These are phyloP conservation scores for Holothuria leucospilota DNA, from an alignment of 53 echinoderm and acorn worm genomes.

Conservation along the genomic window DNA sequence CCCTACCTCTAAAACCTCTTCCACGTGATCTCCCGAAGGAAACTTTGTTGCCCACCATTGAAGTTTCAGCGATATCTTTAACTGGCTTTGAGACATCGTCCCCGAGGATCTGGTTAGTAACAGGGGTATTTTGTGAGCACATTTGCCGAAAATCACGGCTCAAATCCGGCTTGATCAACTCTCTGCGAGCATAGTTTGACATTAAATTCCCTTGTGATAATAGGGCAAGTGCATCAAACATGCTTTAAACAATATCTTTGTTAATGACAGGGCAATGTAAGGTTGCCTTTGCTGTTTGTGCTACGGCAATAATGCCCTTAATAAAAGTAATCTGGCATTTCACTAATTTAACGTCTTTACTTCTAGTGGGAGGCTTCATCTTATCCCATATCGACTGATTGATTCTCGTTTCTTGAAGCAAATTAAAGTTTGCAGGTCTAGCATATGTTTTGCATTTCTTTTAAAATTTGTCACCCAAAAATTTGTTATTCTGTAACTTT, in stretches of 20 bases:
- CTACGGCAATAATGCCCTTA: constrained; percentile 14
- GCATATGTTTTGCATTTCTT: constrained; percentile 11
- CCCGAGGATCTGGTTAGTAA: constrained; percentile 39
- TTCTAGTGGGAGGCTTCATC: neutral
- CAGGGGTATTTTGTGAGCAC: constrained; percentile 37
- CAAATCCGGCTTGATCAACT: constrained; percentile 39
- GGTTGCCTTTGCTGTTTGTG: neutral
- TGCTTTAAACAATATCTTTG: constrained; percentile 2
- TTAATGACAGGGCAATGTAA: neutral
- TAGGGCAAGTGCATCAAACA: constrained; percentile 33
- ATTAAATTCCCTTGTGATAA: constrained; percentile 34
- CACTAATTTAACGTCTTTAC: constrained; percentile 5
- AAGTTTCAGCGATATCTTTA: constrained; percentile 7
- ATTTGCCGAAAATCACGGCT: constrained; percentile 27
- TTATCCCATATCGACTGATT: constrained; percentile 3
- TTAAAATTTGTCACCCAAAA: neutral
- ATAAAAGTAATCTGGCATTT: constrained; percentile 4
- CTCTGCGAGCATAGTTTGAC: constrained; percentile 34
- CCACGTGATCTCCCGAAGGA: constrained; percentile 14
- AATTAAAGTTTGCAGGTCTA: neutral
- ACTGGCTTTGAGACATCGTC: constrained; percentile 16
- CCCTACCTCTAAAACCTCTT: constrained; percentile 30
- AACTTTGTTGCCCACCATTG: neutral
- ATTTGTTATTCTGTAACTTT: constrained; percentile 1
- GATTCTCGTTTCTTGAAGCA: constrained; percentile 5